Base-by-base conservation (phyloP, 1,140 invertebrate species). In the Trichoplusia ni region DNA sequence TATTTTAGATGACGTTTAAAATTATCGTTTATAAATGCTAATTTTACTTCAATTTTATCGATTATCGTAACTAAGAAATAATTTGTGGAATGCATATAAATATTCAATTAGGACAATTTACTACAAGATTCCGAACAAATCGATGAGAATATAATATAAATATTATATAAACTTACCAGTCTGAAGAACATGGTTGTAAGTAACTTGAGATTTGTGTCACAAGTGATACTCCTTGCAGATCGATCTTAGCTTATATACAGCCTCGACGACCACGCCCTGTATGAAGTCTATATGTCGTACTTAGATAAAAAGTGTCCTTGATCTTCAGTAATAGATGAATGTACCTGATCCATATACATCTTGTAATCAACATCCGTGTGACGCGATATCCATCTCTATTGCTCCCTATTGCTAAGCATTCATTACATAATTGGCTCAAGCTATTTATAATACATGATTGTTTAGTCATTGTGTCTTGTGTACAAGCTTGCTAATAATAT, bases 271-370 rank as follows among this genome's bases (percentile, higher is more conserved):
- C 82, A 86, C 85, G 85, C 85, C 85, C 71, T 16, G 59, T 49
- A 60, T 31, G 63, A 74, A 65, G 70, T 75, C 63, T 56, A n/a
- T n/a, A n/a, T 56, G 61, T 67, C 47, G 42, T 63, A 42, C 42
- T 60, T 29, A 60, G 61, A 78, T 74, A 86, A 86, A 86, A 82
- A 83, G 67, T 63, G 85, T 84, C 85, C 85, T 88, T 88, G 85
- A 86, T 86, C 82, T 84, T 85, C 81, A 75, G 69, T 69, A 79
- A 73, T 82, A 47, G 77, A 78, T 79, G 65, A 77, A 80, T 75
- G 71, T 74, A 75, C 62, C 64, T 65, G 71, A 58, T 21, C 23
- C 27, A 69, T 61, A 31, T 68, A 44, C 71, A 64, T 61, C 44
- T 42, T 64, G 44, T 77, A 77, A 79, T 77, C 67, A 59, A 81